Evolutionary conservation across 2,888 invertebrate species (phyloP), one percentile per base, ranked within the genome.

Genomic region (Orthosia incerta): DNA sequence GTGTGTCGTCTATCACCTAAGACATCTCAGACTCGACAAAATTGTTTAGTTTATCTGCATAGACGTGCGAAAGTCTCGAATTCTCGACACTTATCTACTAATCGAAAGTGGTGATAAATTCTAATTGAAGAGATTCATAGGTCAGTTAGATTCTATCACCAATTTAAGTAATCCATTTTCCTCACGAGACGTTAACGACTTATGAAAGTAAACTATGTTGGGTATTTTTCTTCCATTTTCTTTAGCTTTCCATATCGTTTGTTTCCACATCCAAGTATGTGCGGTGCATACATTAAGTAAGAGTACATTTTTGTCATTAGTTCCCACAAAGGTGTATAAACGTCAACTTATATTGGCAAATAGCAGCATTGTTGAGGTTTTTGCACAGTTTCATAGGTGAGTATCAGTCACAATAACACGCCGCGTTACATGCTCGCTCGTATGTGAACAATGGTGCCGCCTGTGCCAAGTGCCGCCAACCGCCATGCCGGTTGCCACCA

Each of bases 361-460:
- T 89, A 74, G 71, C n/a, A 68, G 89, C 90, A 94, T 94, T 94
- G 95, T 94, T 91, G 81, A 71, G 85, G 91, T 94, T 94, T 91
- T 93, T 86, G 65, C 76, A 66, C 67, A 71, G 87, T 89, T 90
- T 91, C 86, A 74, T 90, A 87, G 86, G 86, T 83, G 83, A 78
- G 87, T 89, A 90, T 89, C 88, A 84, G 88, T 85, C 76, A 80
- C 76, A 93, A 92, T 92, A 91, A 92, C 89, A 90, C 82, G 89
- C 89, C 88, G 82, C 81, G 90, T 92, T 92, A 92, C 90, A 89
- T 91, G 90, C 83, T 86, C 76, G 74, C 75, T 87, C 76, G 84
- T 84, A 86, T 89, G 89, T 89, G 90, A 94, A 94, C 94, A 94
- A 94, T 94, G 88, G 91, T 85, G 84, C 83, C 81, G 71, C 66